Evolutionary conservation across 2,888 invertebrate genomes (phyloP), one percentile per base, ranked within the genome.

Genomic region (Andrena flavipes): DNA sequence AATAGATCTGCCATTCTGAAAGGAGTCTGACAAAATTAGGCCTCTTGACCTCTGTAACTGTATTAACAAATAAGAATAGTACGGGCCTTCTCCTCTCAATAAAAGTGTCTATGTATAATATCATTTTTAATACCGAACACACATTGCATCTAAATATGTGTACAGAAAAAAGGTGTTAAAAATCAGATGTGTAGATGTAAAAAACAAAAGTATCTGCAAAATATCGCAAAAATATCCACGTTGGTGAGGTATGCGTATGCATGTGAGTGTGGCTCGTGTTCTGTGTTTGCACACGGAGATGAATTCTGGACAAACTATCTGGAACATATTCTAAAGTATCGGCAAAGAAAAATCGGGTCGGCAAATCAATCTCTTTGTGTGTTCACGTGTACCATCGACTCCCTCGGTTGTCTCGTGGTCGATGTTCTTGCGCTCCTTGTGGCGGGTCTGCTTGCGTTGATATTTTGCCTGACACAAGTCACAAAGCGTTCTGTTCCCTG

Each of bases 401-500:
- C 95, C 95, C 82, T 92, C 93, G 80, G 94, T 95, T 81, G 94
- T 94, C 85, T 91, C 90, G 77, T 88, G 90, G 54, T 91, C 91
- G 76, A 84, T 85, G 71, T 73, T 84, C 90, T 94, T 92, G 92
- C 90, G 95, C 94, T 93, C 95, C 96, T 96, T 96, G 93, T 95
- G 94, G 84, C 95, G 95, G 91, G 95, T 94, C 93, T 93, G 93
- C 95, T 96, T 97, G 95, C 96, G 96, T 94, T 95, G 95, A 91
- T 97, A 97, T 90, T 97, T 97, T 90, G 96, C 95, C 95, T 95
- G 96, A 96, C 98, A 98, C 94, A 97, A 95, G 95, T 97, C 97
- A 95, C 98, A 98, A 94, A 97, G 96, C 92, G 97, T 97, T 96
- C 97, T 97, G 96, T 97, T 97, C 97, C 97, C 97, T 98, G 96